Evolutionary conservation across 2,888 invertebrate species (phyloP), one percentile per base, ranked within the genome.

Genomic region (Chymomyza caudatula): DNA sequence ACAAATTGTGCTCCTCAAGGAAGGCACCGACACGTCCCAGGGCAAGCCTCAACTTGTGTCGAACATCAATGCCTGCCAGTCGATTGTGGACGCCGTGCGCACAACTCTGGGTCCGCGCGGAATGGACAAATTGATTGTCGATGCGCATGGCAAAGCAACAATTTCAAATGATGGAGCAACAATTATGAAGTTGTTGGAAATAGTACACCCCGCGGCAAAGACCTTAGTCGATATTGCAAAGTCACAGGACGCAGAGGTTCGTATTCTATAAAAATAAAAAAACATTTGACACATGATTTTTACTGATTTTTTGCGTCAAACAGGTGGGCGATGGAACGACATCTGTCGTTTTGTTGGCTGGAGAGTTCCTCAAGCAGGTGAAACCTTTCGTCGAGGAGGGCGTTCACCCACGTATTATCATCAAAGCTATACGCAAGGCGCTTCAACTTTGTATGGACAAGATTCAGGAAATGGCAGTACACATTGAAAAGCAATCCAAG

Each of bases 121-220:
- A 73, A 98, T 99, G 98, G 99, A 99, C 91, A 99, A 99, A 90
- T 92, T 99, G 59, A 97, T 99, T 68, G 98, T 99, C 0, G 96
- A 97, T 88, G 92, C 93, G 70, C 93, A 93, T 75, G 97, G 98
- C 65, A 97, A 96, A 89, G 96, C 98, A 0, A 98, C 98, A 2
- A 99, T 99, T 78, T 99, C 99, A 1, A 99, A 99, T 89, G 99
- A 99, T 91, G 99, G 99, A 13, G 99, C 99, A 4, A 99, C 99
- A 0, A 99, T 99, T 71, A 94, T 99, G 93, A 99, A 98, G 91
- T 92, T 98, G n/a, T 89, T 99, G 81, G 98, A 99, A 87, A 96
- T 99, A 85, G 94, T 99, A 20, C 99, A 99, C 91, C 99, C 99
- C 0, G 99, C 99, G 20, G 99, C 98, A 0, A 98, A 96, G 90